Conservation (phyloP, 2,797 vertebrate species). For the Cyprinella venusta region DNA sequence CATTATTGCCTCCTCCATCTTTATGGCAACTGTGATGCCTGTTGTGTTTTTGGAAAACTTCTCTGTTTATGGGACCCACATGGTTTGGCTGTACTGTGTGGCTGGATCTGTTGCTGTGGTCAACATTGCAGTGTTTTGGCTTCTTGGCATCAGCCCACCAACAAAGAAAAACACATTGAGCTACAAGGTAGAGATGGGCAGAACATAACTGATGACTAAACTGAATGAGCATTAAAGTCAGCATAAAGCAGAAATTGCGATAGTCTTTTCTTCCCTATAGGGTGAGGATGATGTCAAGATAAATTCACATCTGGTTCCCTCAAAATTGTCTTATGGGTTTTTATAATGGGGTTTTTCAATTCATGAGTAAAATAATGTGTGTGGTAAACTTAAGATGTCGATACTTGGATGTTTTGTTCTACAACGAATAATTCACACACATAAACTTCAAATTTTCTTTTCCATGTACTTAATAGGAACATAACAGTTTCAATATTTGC, state of each 20-base stretch:
- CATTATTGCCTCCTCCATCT: constrained; percentile 77
- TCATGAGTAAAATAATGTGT: background rate
- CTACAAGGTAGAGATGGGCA: constrained; percentile 79
- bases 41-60: constrained; percentile 81
- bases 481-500: background rate
- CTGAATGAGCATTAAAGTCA: background rate
- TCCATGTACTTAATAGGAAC: background rate
- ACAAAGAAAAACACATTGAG: constrained; percentile 85
- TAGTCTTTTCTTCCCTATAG: background rate
- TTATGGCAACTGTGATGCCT: constrained; percentile 82
- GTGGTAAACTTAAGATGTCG: background rate
- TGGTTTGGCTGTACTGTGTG: constrained; percentile 87
- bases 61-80: constrained; percentile 86
- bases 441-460: background rate
- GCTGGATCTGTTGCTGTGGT: constrained; percentile 78
- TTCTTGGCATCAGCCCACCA: constrained; percentile 81
- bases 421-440: background rate
- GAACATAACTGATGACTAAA: background rate
- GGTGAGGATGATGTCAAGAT: background rate
- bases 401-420: background rate
- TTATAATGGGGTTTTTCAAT: background rate
- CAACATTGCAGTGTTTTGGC: constrained; percentile 83
- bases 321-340: background rate
- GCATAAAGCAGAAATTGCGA: background rate
- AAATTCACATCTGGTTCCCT: background rate